Evolutionary conservation across 2,113 vertebrate species (phyloP).

Genomic region (Sander vitreus): DNA sequence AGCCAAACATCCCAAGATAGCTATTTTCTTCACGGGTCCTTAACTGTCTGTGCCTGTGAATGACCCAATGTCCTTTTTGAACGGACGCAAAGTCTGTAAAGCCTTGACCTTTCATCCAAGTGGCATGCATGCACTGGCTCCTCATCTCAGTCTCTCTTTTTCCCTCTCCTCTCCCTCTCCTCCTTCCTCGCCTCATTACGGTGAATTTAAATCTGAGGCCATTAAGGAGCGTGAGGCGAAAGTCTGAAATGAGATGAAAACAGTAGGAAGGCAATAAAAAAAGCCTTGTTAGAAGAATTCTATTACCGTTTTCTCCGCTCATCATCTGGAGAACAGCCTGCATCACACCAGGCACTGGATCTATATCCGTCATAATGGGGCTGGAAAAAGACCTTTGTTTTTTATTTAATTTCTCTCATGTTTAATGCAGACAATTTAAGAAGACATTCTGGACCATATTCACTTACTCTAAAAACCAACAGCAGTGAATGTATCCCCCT

Average conservation of each 20-base stretch:
- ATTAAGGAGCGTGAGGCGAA: constrained; percentile 57
- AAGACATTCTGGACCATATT: constrained; percentile 36
- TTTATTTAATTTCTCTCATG: constrained; percentile 34
- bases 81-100: not conserved
- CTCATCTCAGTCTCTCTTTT: not conserved
- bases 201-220: constrained; percentile 60
- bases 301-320: constrained; percentile 66
- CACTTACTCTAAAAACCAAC: constrained; percentile 50
- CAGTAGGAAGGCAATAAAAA: constrained; percentile 75
- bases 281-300: constrained; percentile 75
- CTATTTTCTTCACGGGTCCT: constrained; percentile 5
- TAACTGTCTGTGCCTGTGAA: not conserved
- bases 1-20: not conserved
- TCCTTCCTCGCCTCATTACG: constrained; percentile 59
- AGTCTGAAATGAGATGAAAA: constrained; percentile 71
- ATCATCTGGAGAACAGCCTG: constrained; percentile 61
- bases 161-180: constrained; percentile 7
- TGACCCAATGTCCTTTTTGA: constrained; percentile 6
- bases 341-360: constrained; percentile 55
- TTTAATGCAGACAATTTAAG: constrained; percentile 56
- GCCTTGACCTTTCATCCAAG: constrained; percentile 50
- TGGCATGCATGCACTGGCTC: not conserved
- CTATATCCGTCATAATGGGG: constrained; percentile 38
- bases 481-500: constrained; percentile 14
- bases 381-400: constrained; percentile 34